Base-by-base conservation (phyloP, 2,888 invertebrate species). In the Dryobotodes eremita region DNA sequence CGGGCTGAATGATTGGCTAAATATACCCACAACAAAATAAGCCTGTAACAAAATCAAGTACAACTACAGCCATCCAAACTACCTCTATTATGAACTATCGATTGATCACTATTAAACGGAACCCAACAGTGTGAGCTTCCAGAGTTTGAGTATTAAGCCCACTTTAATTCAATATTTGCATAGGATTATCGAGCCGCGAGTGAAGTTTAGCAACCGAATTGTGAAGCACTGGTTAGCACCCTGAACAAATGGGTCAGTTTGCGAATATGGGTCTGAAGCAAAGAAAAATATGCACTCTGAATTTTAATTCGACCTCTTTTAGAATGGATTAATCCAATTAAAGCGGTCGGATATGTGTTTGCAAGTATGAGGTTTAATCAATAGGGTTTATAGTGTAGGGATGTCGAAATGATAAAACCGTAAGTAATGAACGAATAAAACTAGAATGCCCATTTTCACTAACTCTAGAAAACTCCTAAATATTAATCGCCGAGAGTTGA, bases 141-240 rank as follows among this genome's bases (percentile, higher is more conserved):
- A 70, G 71, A 61, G 83, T 76, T 71, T 74, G 76, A 76, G 73
- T 75, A 82, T 76, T 82, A 74, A 79, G 74, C 79, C 80, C 86
- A 75, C 71, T 77, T 83, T 55, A 83, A 83, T 86, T 83, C 83
- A 76, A 80, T 85, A 85, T 83, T 86, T 77, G 83, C 85, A 86
- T 80, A 86, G 77, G 83, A 73, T 85, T 85, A 83, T 85, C 62
- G 83, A 72, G 77, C 77, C 86, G 68, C 75, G 53, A 73, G n/a
- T 71, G 71, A 65, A 80, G 74, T 73, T 77, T 82, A 78, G 64
- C 75, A 75, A 79, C 66, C 50, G 73, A 80, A 80, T 80, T 75
- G 42, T 71, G 36, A 64, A 83, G 73, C 75, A 48, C 31, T 86
- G 77, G 86, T 86, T 75, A 86, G 80, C 75, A 77, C 72, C 83